Conservation (phyloP, 2,797 vertebrate genomes). For the Acanthopagrus latus region DNA sequence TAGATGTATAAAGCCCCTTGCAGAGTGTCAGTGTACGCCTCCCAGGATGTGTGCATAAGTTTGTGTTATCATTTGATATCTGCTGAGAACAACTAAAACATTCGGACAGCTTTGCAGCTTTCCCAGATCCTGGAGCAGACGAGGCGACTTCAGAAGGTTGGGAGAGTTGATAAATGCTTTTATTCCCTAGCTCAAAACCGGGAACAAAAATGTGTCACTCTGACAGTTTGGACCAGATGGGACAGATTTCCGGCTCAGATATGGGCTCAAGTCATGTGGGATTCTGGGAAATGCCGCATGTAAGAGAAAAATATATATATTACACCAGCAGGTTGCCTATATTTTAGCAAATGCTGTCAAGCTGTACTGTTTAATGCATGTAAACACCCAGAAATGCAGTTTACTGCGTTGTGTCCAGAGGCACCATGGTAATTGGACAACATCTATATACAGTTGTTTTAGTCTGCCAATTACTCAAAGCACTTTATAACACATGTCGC, state of each 20-base stretch:
- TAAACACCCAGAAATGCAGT: background rate
- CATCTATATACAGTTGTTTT: too few species aligned
- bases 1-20: slow-evolving; percentile 16
- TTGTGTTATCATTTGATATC: slow-evolving; percentile 36
- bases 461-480: too few species aligned
- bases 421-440: background rate
- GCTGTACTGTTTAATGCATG: background rate
- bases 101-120: slow-evolving; percentile 13
- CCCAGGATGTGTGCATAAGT: background rate
- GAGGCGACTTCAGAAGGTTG: slow-evolving; percentile 5
- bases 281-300: slow-evolving; percentile 6
- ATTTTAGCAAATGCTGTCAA: background rate
- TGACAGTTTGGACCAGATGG: slow-evolving; percentile 15
- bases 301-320: background rate
- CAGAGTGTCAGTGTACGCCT: slow-evolving; percentile 17
- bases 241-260: background rate
- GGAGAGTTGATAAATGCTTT: slow-evolving; percentile 19
- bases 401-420: background rate
- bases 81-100: slow-evolving; percentile 44
- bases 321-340: background rate
- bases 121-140: slow-evolving; percentile 18
- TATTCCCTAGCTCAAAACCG: background rate
- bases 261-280: background rate
- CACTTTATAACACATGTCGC: too few species aligned
- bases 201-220: slow-evolving; percentile 6